Evolutionary conservation across 2,888 invertebrate genomes (phyloP), one percentile per base, ranked within the genome.

Genomic region (Plebejus melissa): DNA sequence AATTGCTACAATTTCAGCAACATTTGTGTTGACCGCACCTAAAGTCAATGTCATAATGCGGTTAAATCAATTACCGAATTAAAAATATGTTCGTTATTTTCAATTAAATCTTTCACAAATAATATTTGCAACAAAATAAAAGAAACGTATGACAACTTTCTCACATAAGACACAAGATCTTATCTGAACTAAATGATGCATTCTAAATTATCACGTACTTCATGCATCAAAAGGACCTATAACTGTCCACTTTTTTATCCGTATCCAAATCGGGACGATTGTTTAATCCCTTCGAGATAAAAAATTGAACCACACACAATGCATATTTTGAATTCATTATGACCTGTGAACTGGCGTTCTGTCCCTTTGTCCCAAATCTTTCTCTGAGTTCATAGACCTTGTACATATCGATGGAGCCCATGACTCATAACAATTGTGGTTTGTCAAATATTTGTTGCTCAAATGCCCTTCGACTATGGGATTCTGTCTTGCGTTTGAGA

Each of bases 281-380:
- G 90, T 93, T 84, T 89, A 88, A 82, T 80, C 81, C 82, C 82
- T 82, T 80, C 78, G 82, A 80, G 82, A 87, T 84, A 82, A 83
- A 78, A 85, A 84, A 75, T 72, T 58, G 86, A 84, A 83, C 84
- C 84, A 83, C 86, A 87, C 85, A 90, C 90, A 91, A 90, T 89
- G 88, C 87, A 89, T 91, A 89, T 90, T 90, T 89, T 90, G 90
- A 90, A 93, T 93, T 88, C 86, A 90, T 91, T 90, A 89, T 86
- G 89, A 90, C 86, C 88, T 88, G 87, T 88, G 88, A 88, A 88
- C 87, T 83, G 81, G 83, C 83, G 81, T 84, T 83, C 80, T 81
- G 81, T 83, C 81, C 81, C 80, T 85, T 85, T 86, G 86, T 86
- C 77, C 80, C 81, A 82, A 81, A 83, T 79, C 80, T 81, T 83